Percentiles rank a stretch among this genome's conserved stretches.
Evolutionary conservation across 2,797 vertebrate species (phyloP).

Genomic region (Oryzias dopingdopingensis): DNA sequence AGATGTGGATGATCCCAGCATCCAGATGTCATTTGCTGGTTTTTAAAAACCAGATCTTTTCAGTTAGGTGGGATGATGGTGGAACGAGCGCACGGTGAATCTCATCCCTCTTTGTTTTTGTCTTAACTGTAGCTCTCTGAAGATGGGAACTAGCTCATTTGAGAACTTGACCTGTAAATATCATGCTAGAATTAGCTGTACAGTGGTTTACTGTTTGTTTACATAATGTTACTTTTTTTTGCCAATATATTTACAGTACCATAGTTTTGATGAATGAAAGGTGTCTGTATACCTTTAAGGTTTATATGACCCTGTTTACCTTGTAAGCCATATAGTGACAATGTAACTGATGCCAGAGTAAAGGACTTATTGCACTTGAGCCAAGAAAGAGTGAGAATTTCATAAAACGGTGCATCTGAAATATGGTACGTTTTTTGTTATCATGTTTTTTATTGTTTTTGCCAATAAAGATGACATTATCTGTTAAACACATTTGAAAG

Average conservation of each 20-base stretch:
- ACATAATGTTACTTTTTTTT: slow-evolving; percentile 86
- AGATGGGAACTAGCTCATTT: slow-evolving; percentile 61
- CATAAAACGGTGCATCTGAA: slow-evolving; percentile 34
- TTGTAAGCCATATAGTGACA: slow-evolving; percentile 86
- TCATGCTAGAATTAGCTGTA: slow-evolving; percentile 85
- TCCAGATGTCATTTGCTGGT: slow-evolving; percentile 41
- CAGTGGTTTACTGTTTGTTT: slow-evolving; percentile 93
- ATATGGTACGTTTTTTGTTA: slow-evolving; percentile 41
- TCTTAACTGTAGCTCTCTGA: slow-evolving; percentile 74
- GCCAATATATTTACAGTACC: slow-evolving; percentile 83
- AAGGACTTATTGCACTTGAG: slow-evolving; percentile 81
- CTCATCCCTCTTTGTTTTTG: slow-evolving; percentile 70
- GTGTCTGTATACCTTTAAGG: slow-evolving; percentile 79
- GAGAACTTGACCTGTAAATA: slow-evolving; percentile 86
- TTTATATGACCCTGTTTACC: slow-evolving; percentile 83
- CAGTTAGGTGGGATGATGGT: slow-evolving; percentile 57
- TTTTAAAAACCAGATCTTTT: slow-evolving; percentile 56
- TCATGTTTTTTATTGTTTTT: slow-evolving; percentile 38
- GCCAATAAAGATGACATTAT: slow-evolving; percentile 69
- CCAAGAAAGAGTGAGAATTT: slow-evolving; percentile 56
- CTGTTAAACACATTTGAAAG: slow-evolving; percentile 32
- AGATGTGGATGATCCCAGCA: slow-evolving; percentile 35
- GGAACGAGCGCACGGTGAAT: slow-evolving; percentile 59
- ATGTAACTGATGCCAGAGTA: slow-evolving; percentile 78
- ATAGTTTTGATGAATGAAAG: slow-evolving; percentile 78